Percentiles rank a stretch among this genome's conserved stretches.
Evolutionary conservation across 2,888 invertebrate genomes (phyloP).

Genomic region (Cantharis rustica): DNA sequence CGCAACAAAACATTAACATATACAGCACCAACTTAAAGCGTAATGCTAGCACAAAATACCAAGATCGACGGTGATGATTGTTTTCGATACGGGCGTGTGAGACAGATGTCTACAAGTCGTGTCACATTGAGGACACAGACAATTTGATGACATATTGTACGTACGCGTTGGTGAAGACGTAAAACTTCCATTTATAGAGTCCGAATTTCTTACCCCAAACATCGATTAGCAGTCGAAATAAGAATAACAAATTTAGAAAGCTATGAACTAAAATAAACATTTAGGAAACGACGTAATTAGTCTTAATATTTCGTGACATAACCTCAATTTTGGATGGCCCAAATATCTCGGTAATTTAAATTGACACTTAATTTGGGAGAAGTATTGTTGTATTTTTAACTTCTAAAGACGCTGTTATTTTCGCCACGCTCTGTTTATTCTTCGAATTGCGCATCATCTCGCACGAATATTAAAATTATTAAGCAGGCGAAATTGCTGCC

Average conservation of each 20-base stretch:
- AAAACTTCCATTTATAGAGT: conserved; percentile 46
- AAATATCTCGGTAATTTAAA: not conserved
- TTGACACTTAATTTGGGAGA: not conserved
- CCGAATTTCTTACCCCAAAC: conserved; percentile 13
- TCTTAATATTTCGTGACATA: not conserved
- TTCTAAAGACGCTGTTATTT: conserved; percentile 11
- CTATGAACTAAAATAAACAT: not conserved
- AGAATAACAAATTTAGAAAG: not conserved
- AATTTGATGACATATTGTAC: conserved; percentile 51
- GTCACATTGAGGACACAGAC: conserved; percentile 57
- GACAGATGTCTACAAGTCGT: conserved; percentile 55
- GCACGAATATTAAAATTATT: conserved; percentile 16
- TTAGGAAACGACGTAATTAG: not conserved
- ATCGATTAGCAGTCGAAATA: not conserved
- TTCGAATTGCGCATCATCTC: conserved; percentile 8
- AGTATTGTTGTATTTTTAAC: not conserved
- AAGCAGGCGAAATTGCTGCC: not conserved
- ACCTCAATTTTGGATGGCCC: not conserved
- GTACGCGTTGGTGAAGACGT: conserved; percentile 49
- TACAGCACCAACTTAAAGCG: conserved; percentile 14
- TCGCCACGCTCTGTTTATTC: conserved; percentile 18
- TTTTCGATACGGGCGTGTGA: conserved; percentile 54
- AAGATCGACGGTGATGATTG: conserved; percentile 56
- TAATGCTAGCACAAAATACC: conserved; percentile 58
- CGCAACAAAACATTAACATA: conserved; percentile 11